These are phyloP conservation scores for Venusia cambrica DNA, from an alignment of 2,888 invertebrate genomes.

Conservation along the genomic window DNA sequence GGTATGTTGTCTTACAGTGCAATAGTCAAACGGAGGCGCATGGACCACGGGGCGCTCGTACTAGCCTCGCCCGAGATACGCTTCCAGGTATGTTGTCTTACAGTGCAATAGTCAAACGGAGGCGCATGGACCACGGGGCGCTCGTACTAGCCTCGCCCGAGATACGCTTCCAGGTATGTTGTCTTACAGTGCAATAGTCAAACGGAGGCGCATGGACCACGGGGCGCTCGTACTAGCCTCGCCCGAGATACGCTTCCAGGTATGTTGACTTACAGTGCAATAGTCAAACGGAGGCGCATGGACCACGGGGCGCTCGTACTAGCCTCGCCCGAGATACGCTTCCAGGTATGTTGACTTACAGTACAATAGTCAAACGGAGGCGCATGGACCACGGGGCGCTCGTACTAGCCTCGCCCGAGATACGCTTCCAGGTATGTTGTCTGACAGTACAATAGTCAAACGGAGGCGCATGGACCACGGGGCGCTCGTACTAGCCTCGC, in stretches of 20 bases:
- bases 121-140: conserved; percentile 94
- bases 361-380: conserved; percentile 90
- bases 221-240: conserved; percentile 97
- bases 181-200: no score
- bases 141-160: conserved; percentile 96
- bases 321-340: conserved; percentile 97
- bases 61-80: conserved; percentile 97
- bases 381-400: conserved; percentile 95
- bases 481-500: conserved; percentile 95
- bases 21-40: conserved; percentile 90
- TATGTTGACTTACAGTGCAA: no score
- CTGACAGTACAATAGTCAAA: no score
- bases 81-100: conserved; percentile 85
- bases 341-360: conserved; percentile 82
- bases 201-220: conserved; percentile 89
- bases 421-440: conserved; percentile 88
- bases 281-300: conserved; percentile 90
- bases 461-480: conserved; percentile 91
- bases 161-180: conserved; percentile 89
- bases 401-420: conserved; percentile 96
- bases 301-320: conserved; percentile 95
- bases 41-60: conserved; percentile 95
- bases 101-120: no score
- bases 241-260: conserved; percentile 94
- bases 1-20: no score